Percentiles rank a stretch among this genome's conserved stretches.
Conservation (phyloP, 2,797 vertebrate genomes). For the Sebastiscus albofasciatus region DNA sequence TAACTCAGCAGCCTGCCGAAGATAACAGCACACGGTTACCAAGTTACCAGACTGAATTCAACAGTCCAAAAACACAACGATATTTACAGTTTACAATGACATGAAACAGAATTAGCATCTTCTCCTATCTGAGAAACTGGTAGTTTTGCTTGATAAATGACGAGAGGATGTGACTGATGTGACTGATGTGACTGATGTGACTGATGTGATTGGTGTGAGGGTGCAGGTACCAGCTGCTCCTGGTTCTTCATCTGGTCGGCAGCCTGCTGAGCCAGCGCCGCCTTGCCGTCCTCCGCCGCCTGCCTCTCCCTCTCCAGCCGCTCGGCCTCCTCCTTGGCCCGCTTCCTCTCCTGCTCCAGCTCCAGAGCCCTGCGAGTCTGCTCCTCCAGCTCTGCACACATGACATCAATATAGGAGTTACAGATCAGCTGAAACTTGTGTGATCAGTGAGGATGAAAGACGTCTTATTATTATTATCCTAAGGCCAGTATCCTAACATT, state of each 20-base stretch:
- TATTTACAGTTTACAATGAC: not conserved
- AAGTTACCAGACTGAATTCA: not conserved
- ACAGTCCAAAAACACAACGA: not conserved
- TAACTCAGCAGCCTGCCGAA: constrained; percentile 92
- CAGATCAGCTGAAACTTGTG: not conserved
- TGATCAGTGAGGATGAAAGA: too few species aligned
- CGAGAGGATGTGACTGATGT: too few species aligned
- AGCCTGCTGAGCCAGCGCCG: constrained; percentile 91
- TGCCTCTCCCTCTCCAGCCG: constrained; percentile 90
- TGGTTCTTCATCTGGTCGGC: constrained; percentile 98
- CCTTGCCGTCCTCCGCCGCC: constrained; percentile 92
- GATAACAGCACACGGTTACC: not conserved
- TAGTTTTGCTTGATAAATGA: not conserved
- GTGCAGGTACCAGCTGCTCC: constrained; percentile 89
- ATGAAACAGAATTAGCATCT: not conserved
- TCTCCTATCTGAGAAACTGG: not conserved
- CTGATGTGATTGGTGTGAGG: not conserved
- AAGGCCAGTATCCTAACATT: too few species aligned
- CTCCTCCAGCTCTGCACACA: constrained; percentile 90
- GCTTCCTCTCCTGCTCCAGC: constrained; percentile 92
- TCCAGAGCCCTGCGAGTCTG: constrained; percentile 93
- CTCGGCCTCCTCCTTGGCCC: constrained; percentile 93
- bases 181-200: not conserved
- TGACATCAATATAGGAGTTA: accelerated
- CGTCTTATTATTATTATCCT: too few species aligned